Percentiles rank a stretch among this genome's conserved stretches.
Conservation (phyloP, 2,797 vertebrate genomes). For the Anguilla pacifica region DNA sequence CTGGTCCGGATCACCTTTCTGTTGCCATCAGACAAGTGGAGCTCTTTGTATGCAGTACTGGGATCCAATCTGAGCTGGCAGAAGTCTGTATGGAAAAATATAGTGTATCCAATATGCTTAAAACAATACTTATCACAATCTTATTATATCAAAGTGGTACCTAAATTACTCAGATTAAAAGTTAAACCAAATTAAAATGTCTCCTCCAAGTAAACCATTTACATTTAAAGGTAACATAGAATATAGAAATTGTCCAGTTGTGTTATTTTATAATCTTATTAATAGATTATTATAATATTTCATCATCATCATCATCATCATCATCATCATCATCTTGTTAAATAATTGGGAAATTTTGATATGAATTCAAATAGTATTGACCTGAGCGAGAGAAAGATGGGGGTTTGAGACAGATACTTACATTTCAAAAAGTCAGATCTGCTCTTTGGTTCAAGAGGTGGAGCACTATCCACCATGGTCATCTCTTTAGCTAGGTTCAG, state of each 20-base stretch:
- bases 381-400: neutral
- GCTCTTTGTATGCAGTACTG: constrained; percentile 76
- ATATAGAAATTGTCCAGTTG: neutral
- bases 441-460: constrained; percentile 67
- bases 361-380: neutral
- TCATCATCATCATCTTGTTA: neutral
- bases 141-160: neutral
- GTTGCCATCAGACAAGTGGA: constrained; percentile 73
- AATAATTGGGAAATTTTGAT: neutral
- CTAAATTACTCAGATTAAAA: neutral
- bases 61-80: constrained; percentile 75
- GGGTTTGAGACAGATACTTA: constrained; percentile 53
- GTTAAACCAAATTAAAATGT: neutral
- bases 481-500: constrained; percentile 69
- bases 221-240: neutral
- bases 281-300: neutral
- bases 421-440: constrained; percentile 76
- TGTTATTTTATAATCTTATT: neutral
- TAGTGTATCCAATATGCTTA: neutral
- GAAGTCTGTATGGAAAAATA: constrained; percentile 63
- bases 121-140: neutral
- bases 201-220: neutral
- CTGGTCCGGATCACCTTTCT: constrained; percentile 76
- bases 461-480: constrained; percentile 63
- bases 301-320: no score